Evolutionary conservation across 2,113 vertebrate genomes (phyloP).

Genomic region (Catharus minimus): DNA sequence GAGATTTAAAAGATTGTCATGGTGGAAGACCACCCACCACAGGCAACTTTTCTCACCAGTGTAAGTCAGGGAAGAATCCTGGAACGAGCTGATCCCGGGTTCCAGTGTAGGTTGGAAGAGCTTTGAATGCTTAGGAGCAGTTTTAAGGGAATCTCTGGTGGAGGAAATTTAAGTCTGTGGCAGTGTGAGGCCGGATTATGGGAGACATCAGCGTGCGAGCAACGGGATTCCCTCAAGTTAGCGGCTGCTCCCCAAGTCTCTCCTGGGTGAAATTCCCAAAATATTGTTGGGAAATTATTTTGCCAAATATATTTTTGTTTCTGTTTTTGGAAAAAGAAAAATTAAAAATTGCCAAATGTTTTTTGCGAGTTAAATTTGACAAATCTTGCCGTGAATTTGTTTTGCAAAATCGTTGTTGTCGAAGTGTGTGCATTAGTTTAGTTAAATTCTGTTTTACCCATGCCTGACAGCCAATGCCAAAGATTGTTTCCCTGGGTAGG

Average conservation of each 20-base stretch:
- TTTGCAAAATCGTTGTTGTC: not conserved
- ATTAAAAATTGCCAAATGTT: not conserved
- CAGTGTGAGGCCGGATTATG: not conserved
- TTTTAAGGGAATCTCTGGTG: not conserved
- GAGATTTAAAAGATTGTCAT: constrained; percentile 33
- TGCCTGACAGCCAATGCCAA: not conserved
- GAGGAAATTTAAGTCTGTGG: not conserved
- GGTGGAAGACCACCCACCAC: constrained; percentile 2
- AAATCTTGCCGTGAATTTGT: not conserved
- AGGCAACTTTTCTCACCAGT: not conserved
- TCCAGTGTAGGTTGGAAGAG: not conserved
- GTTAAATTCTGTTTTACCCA: not conserved
- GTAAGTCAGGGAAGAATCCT: not conserved
- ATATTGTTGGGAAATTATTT: not conserved
- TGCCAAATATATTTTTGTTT: not conserved
- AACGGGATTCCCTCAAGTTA: not conserved
- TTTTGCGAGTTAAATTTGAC: not conserved
- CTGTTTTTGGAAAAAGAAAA: not conserved
- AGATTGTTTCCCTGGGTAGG: not conserved
- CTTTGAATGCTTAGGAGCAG: not conserved
- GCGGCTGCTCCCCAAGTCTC: not conserved
- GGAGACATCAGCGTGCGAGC: not conserved
- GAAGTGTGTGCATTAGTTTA: accelerated
- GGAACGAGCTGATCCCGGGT: not conserved
- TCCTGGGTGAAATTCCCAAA: not conserved